A percentile compares a stretch with the other conserved stretches of the same genome.
Evolutionary conservation across 2,888 invertebrate genomes (phyloP).

Genomic region (Brassicogethes aeneus): DNA sequence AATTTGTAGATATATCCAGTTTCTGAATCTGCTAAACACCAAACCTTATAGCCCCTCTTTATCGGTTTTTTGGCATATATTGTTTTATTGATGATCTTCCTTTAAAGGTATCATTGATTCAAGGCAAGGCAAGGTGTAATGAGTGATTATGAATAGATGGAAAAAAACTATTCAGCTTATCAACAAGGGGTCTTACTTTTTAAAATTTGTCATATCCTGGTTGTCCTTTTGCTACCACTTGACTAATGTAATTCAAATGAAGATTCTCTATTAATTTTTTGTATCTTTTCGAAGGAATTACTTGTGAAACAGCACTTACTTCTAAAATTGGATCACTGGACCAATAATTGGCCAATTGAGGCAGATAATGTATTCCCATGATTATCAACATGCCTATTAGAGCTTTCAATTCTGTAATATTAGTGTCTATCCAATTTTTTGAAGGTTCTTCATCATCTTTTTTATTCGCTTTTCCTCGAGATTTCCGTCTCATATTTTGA

Average conservation of each 20-base stretch:
- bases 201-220: background rate
- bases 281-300: conserved; percentile 5
- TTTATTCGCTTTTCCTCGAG: conserved; percentile 1
- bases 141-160: no score
- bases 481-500: background rate
- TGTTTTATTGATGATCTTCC: conserved; percentile 17
- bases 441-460: conserved; percentile 5
- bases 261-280: conserved; percentile 6
- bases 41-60: conserved; percentile 8
- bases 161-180: no score
- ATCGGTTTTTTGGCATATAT: conserved; percentile 10
- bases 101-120: conserved; percentile 20
- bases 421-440: conserved; percentile 6
- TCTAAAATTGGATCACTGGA: conserved; percentile 5
- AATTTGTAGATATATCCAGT: conserved; percentile 21
- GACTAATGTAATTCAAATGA: conserved; percentile 3
- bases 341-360: conserved; percentile 1
- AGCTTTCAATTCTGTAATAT: background rate
- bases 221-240: background rate
- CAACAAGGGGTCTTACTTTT: background rate
- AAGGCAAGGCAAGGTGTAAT: no score
- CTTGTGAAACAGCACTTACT: conserved; percentile 1
- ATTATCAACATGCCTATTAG: background rate
- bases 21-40: conserved; percentile 7
- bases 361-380: background rate